phyloP scores from a whole-genome alignment of 1,140 invertebrate species.

The Gonatopus flavifemur region DNA sequence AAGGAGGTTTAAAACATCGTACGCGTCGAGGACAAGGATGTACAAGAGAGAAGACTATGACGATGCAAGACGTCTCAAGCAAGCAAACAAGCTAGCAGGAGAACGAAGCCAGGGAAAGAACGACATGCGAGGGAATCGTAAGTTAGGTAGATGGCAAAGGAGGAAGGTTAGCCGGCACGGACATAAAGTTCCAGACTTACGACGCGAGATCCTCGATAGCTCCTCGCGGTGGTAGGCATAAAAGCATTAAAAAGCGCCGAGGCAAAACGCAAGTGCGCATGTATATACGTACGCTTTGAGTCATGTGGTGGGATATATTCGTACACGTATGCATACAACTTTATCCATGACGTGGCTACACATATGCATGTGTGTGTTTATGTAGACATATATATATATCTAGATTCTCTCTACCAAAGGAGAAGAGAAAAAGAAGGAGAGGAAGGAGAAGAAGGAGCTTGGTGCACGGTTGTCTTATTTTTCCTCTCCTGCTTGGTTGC shows the following conservation, averaged over 20 bases:
- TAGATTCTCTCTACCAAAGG: too few species aligned
- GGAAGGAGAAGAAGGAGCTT: too few species aligned
- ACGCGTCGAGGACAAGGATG: conserved; percentile 1
- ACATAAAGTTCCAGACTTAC: conserved; percentile 62
- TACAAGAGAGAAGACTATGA: conserved; percentile 19
- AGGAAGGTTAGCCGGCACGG: conserved; percentile 50
- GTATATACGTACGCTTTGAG: conserved; percentile 17
- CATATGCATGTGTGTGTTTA: conserved; percentile 5
- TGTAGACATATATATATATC: conserved; percentile 18
- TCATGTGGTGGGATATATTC: neutral
- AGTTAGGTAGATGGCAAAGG: conserved; percentile 50
- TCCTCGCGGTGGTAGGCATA: conserved; percentile 58
- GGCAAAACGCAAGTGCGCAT: conserved; percentile 43
- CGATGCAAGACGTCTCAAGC: conserved; percentile 57
- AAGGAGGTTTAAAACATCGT: too few species aligned
- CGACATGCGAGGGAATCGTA: conserved; percentile 53
- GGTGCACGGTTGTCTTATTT: too few species aligned
- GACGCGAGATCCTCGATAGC: conserved; percentile 59
- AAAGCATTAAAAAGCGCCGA: conserved; percentile 50
- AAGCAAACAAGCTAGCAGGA: conserved; percentile 37
- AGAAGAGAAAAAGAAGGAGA: too few species aligned
- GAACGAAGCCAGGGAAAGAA: conserved; percentile 8
- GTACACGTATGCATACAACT: neutral
- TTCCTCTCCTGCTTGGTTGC: conserved; percentile 22
- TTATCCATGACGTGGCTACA: conserved; percentile 5